These are phyloP conservation scores for Pogonognathellus flavescens DNA, from an alignment of 1,140 invertebrate species.

Conservation along the genomic window DNA sequence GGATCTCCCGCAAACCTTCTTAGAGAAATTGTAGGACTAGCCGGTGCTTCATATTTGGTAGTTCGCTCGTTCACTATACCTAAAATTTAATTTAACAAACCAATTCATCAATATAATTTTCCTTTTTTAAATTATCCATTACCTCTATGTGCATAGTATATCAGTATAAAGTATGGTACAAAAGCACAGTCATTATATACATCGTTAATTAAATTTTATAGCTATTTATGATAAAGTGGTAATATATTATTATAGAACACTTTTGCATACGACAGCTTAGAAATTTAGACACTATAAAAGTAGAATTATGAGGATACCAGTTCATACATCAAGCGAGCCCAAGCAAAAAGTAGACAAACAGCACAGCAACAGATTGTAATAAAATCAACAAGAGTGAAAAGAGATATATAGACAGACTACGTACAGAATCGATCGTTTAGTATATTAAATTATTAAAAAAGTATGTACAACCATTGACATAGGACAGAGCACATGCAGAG, in stretches of 20 bases:
- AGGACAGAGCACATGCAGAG: too few species aligned
- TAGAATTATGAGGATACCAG: neutral
- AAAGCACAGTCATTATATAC: too few species aligned
- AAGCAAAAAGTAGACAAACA: neutral
- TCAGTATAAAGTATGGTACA: neutral
- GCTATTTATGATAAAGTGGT: slow-evolving; percentile 3
- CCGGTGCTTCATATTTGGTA: slow-evolving; percentile 67
- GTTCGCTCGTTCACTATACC: slow-evolving; percentile 24
- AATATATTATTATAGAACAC: slow-evolving; percentile 5
- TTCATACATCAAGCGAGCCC: too few species aligned
- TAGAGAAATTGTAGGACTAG: slow-evolving; percentile 67
- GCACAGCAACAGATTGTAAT: neutral
- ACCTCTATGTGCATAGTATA: neutral
- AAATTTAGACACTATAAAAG: neutral
- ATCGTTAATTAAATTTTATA: too few species aligned
- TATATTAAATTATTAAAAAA: too few species aligned
- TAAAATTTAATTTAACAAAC: neutral
- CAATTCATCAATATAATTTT: slow-evolving; percentile 19
- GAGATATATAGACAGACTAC: too few species aligned
- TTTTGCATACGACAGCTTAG: neutral
- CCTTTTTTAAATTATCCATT: neutral
- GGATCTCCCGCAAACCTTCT: slow-evolving; percentile 68
- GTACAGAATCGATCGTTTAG: too few species aligned
- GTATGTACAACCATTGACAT: too few species aligned
- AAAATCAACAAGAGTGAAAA: too few species aligned